phyloP scores from a whole-genome alignment of 2,888 invertebrate genomes.

The Neocrepidodera transversa region DNA sequence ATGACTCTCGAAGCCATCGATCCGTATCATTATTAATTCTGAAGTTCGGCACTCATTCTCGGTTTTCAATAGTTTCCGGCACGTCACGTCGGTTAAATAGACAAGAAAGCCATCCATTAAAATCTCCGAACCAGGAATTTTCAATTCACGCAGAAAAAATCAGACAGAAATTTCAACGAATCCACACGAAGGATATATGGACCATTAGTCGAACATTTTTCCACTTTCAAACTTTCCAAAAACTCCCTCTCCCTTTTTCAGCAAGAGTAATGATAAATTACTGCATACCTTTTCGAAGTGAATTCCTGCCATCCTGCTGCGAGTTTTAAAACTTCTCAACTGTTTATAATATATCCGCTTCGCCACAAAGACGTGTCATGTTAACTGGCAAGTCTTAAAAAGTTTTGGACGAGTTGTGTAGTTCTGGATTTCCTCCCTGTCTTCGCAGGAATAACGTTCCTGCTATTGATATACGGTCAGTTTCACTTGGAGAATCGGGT shows the following conservation, averaged over 20 bases:
- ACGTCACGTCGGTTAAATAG: slow-evolving; percentile 23
- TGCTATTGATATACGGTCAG: slow-evolving; percentile 36
- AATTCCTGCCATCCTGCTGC: slow-evolving; percentile 44
- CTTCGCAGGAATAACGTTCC: slow-evolving; percentile 24
- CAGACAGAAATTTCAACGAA: slow-evolving; percentile 38
- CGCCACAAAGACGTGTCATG: slow-evolving; percentile 45
- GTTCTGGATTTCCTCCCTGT: slow-evolving; percentile 12
- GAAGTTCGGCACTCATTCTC: slow-evolving; percentile 11
- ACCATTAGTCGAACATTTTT: slow-evolving; percentile 49
- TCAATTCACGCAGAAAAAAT: slow-evolving; percentile 31
- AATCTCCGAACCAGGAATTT: slow-evolving; percentile 27
- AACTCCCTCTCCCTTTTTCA: slow-evolving; percentile 46
- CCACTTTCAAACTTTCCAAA: slow-evolving; percentile 44
- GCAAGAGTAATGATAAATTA: slow-evolving; percentile 50
- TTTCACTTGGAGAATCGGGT: slow-evolving; percentile 20
- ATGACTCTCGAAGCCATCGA: slow-evolving; percentile 10
- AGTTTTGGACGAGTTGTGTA: slow-evolving; percentile 29
- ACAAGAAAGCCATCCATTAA: slow-evolving; percentile 35
- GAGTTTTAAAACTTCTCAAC: slow-evolving; percentile 49
- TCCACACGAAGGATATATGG: slow-evolving; percentile 48
- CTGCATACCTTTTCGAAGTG: slow-evolving; percentile 48
- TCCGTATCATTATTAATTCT: slow-evolving; percentile 19
- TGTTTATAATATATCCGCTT: slow-evolving; percentile 48
- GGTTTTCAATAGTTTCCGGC: slow-evolving; percentile 26
- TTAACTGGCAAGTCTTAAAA: slow-evolving; percentile 40